Percentiles rank a stretch among this genome's conserved stretches.
phyloP scores from a whole-genome alignment of 2,797 vertebrate species.

The Thunnus albacares region DNA sequence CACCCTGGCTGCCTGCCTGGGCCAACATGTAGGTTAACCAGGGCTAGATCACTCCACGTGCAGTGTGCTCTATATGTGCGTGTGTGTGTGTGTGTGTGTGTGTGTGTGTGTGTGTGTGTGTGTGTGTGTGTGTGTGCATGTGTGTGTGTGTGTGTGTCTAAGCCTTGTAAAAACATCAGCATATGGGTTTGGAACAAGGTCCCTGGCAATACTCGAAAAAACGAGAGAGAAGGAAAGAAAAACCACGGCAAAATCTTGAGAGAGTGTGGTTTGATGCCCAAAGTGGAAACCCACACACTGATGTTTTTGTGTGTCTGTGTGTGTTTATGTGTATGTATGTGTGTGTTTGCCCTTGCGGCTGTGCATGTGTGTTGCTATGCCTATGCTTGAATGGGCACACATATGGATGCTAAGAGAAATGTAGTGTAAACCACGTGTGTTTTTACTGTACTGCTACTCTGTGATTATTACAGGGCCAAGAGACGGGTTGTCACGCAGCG shows the following conservation, averaged over 20 bases:
- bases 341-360: conserved; percentile 38
- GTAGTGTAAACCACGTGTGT: conserved; percentile 76
- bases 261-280: conserved; percentile 79
- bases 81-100: conserved; percentile 25
- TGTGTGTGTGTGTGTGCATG: conserved; percentile 32
- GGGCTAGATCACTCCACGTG: conserved; percentile 68
- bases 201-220: conserved; percentile 70
- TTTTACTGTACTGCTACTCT: conserved; percentile 77
- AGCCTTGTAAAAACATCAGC: conserved; percentile 80
- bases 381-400: conserved; percentile 58
- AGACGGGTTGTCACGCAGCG: conserved; percentile 62
- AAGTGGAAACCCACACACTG: conserved; percentile 80
- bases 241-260: conserved; percentile 68
- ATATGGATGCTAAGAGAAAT: conserved; percentile 66
- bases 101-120: conserved; percentile 45
- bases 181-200: conserved; percentile 76
- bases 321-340: conserved; percentile 35
- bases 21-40: conserved; percentile 72
- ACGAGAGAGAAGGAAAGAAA: conserved; percentile 72
- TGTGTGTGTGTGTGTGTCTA: conserved; percentile 46
- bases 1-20: conserved; percentile 57
- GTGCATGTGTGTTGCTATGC: conserved; percentile 45
- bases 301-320: conserved; percentile 62
- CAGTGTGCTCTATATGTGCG: conserved; percentile 20
- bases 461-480: conserved; percentile 73